These are phyloP conservation scores for Tenebrosternarchus preto DNA, from an alignment of 2,113 vertebrate genomes.

Conservation along the genomic window DNA sequence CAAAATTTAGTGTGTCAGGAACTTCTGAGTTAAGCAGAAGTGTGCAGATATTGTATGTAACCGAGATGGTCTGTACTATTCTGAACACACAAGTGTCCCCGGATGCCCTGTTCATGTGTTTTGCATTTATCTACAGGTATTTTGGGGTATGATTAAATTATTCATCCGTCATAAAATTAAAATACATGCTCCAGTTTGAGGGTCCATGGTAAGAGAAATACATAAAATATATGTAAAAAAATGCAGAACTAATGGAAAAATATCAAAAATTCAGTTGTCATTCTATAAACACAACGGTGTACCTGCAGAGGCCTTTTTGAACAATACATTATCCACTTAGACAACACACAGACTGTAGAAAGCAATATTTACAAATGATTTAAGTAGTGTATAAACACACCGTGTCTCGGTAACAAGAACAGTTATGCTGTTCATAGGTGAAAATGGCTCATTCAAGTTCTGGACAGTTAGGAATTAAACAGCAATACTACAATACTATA, in stretches of 20 bases:
- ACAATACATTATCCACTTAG: neutral
- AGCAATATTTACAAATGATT: slow-evolving; percentile 3
- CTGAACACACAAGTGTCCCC: neutral
- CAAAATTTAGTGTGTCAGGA: neutral
- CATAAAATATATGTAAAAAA: neutral
- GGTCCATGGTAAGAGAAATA: neutral
- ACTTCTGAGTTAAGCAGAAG: neutral
- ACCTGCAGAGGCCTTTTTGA: neutral
- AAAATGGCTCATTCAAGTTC: neutral
- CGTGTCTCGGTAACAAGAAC: too few species aligned
- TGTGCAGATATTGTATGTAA: neutral
- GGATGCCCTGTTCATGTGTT: neutral
- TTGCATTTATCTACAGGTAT: neutral
- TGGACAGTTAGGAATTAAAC: too few species aligned
- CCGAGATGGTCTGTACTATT: neutral
- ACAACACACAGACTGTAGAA: neutral
- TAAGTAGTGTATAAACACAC: neutral
- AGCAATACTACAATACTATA: too few species aligned
- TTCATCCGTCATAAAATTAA: neutral
- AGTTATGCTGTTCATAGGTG: neutral
- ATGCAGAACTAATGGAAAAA: neutral
- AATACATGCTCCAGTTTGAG: neutral
- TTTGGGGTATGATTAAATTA: too few species aligned
- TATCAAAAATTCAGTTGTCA: neutral
- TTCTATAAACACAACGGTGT: slow-evolving; percentile 1